Evolutionary conservation across 2,113 vertebrate genomes (phyloP).

Genomic region (Alligator mississippiensis): DNA sequence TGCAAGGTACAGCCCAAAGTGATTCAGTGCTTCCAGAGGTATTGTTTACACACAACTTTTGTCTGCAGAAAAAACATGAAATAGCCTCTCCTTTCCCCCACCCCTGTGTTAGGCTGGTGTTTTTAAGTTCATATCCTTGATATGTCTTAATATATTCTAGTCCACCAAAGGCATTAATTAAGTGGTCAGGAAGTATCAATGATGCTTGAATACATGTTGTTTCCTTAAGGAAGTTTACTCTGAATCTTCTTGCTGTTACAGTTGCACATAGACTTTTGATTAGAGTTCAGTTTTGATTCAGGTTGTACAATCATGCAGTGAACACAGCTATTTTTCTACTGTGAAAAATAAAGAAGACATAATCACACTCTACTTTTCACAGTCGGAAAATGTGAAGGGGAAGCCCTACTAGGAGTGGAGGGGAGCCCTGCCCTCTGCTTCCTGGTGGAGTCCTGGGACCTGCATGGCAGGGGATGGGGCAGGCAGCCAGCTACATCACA

Average conservation of each 20-base stretch:
- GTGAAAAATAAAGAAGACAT: not conserved
- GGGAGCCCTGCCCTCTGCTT: no score
- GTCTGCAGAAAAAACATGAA: not conserved
- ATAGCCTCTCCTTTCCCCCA: not conserved
- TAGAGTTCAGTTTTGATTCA: not conserved
- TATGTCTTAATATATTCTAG: not conserved
- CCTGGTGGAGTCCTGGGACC: no score
- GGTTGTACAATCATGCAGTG: not conserved
- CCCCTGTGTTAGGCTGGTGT: not conserved
- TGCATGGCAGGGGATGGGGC: no score
- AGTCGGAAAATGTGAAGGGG: not conserved
- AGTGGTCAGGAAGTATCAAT: not conserved
- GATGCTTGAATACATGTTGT: not conserved
- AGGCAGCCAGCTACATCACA: no score
- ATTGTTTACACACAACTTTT: not conserved
- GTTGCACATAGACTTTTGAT: not conserved
- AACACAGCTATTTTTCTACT: not conserved
- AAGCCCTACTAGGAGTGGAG: no score
- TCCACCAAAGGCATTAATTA: not conserved
- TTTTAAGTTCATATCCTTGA: not conserved
- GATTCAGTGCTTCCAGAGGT: not conserved
- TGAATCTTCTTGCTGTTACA: not conserved
- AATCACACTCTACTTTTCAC: not conserved
- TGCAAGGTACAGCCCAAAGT: not conserved
- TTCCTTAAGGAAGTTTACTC: not conserved